Evolutionary conservation across 2,113 vertebrate genomes (phyloP).

Genomic region (Ceyx cyanopectus): DNA sequence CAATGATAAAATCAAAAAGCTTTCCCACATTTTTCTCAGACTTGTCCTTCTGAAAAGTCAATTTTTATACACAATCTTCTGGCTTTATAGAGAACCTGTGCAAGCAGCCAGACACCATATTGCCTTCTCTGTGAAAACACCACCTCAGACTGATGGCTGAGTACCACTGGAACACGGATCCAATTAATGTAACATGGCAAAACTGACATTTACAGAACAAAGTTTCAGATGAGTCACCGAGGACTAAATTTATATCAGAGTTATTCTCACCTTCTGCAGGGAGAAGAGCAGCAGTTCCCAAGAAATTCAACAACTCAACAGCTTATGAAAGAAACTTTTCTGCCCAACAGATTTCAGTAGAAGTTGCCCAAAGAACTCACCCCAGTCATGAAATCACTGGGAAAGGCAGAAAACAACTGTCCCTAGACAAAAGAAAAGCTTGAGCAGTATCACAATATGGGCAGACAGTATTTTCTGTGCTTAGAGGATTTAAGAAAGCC

Average conservation of each 20-base stretch:
- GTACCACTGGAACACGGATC: neutral
- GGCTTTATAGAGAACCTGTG: neutral
- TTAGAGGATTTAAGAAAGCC: constrained; percentile 14
- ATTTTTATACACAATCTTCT: neutral
- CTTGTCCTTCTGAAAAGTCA: neutral
- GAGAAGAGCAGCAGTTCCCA: neutral
- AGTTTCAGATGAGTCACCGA: constrained; percentile 10
- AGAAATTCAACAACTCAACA: neutral
- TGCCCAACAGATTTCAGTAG: neutral
- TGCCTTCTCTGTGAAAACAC: constrained; percentile 28
- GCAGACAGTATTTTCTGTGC: neutral
- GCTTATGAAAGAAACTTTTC: neutral
- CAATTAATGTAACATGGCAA: neutral
- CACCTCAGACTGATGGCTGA: neutral
- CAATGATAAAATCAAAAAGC: neutral
- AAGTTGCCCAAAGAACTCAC: neutral
- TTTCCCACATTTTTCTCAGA: neutral
- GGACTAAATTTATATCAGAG: constrained; percentile 21
- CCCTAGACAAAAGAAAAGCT: neutral
- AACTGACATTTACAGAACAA: constrained; percentile 17
- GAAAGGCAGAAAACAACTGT: neutral
- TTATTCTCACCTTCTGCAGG: neutral
- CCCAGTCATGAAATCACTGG: neutral
- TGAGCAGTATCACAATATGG: neutral
- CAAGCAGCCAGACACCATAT: neutral